Percentiles rank a stretch among this genome's conserved stretches.
Conservation (phyloP, 2,888 invertebrate species). For the Temnothorax unifasciatus region DNA sequence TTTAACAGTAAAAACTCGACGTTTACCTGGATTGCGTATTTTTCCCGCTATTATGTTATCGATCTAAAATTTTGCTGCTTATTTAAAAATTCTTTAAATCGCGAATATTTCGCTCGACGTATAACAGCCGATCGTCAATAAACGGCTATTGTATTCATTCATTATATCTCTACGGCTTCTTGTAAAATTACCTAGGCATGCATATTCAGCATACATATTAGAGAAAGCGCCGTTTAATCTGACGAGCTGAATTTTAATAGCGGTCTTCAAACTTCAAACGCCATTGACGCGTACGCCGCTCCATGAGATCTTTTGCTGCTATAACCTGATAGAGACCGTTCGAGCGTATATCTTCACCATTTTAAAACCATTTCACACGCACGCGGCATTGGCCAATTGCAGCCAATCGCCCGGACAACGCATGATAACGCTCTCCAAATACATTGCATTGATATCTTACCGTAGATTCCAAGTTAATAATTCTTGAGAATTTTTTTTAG, state of each 20-base stretch:
- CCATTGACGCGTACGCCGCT: background rate
- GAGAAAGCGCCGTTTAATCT: background rate
- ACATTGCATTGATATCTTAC: background rate
- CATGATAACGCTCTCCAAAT: background rate
- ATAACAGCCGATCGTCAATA: background rate
- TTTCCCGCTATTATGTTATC: background rate
- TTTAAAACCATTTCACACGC: conserved; percentile 11
- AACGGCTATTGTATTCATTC: background rate
- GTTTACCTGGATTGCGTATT: background rate
- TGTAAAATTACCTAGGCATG: background rate
- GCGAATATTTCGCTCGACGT: background rate
- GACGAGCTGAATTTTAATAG: conserved; percentile 23
- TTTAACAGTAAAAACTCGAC: conserved; percentile 34
- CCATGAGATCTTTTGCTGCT: background rate
- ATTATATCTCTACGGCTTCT: background rate
- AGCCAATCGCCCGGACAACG: background rate
- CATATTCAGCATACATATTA: background rate
- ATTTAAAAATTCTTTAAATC: conserved; percentile 4
- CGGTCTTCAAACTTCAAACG: background rate
- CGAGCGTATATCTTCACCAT: conserved; percentile 23
- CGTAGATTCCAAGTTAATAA: too few relatives aligned
- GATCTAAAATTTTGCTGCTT: background rate
- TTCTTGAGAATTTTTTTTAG: too few relatives aligned
- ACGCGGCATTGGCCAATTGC: background rate
- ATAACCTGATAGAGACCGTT: background rate